Percentiles rank a stretch among this genome's conserved stretches.
Evolutionary conservation across 2,113 vertebrate genomes (phyloP).

Genomic region (human): GRCh38 chr5:65930001-65930500

Average conservation of each 20-base stretch:
- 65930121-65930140: background rate
- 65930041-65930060: conserved; percentile 63
- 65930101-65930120: background rate
- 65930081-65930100: conserved; percentile 29
- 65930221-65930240: background rate
- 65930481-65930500: too few species aligned
- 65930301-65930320: background rate
- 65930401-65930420: too few species aligned
- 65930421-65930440: too few species aligned
- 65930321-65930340: too few species aligned
- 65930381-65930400: too few species aligned
- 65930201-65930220: conserved; percentile 4
- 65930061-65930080: conserved; percentile 38
- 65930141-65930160: background rate
- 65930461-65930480: too few species aligned
- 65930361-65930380: too few species aligned
- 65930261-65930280: background rate
- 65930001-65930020: conserved; percentile 18
- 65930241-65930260: conserved; percentile 1
- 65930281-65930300: conserved; percentile 2
- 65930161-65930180: conserved; percentile 8
- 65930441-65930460: too few species aligned
- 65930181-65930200: background rate
- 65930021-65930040: conserved; percentile 24
- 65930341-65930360: too few species aligned